Evolutionary conservation across 2,888 invertebrate genomes (phyloP), one percentile per base, ranked within the genome.

Genomic region (Drosophila melanosoma): DNA sequence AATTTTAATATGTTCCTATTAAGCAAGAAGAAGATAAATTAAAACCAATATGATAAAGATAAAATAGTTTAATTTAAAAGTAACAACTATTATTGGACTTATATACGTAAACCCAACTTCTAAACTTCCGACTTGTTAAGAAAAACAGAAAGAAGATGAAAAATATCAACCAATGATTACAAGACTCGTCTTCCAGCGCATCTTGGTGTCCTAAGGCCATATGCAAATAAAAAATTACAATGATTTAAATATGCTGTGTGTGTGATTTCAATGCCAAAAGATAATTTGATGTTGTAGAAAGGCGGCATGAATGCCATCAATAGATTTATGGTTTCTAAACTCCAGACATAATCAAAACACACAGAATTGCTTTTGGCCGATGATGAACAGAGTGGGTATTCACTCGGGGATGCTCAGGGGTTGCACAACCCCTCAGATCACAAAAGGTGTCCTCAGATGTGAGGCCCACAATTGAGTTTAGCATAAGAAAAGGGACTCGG

Each of bases 271-370:
- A 87, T 87, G 89, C 70, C 71, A 76, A 70, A 62, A 87, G 89
- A 89, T 88, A 89, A 89, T 89, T 89, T 86, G 89, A 74, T 71
- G 81, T 87, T 83, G 90, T 58, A 82, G 90, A 87, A 87, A 89
- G 87, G 82, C 77, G 80, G 64, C 89, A 81, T 88, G 81, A 90
- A 89, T 80, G 85, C 58, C 87, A 84, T 84, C 84, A 89, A 90
- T 90, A 86, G 91, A 91, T 91, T 91, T 91, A 87, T 86, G 87
- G 91, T 91, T 91, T 91, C 87, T 84, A 89, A 90, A 90, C 87
- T 90, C 74, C 56, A 74, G 77, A 76, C 75, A 70, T 76, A 86
- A 90, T 90, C 87, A 87, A 87, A 87, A 87, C 90, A 87, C 87
- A 72, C 77, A 80, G 32, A 71, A 63, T 66, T 59, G 66, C 60